Evolutionary conservation across 2,888 invertebrate genomes (phyloP).

Genomic region (Hyposoter didymator): DNA sequence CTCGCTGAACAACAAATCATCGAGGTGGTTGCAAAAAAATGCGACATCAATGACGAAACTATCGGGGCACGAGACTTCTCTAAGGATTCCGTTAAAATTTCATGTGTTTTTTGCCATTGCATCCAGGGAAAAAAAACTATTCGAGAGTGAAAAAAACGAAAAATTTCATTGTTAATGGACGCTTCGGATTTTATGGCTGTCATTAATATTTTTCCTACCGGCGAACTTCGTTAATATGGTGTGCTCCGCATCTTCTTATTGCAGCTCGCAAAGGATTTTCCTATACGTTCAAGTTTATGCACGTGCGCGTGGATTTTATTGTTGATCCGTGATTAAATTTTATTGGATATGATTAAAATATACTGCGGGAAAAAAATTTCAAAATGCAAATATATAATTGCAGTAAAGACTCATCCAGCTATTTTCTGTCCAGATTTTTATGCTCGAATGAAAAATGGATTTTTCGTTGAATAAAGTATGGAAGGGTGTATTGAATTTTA

Average conservation of each 20-base stretch:
- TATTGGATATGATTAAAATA: background rate
- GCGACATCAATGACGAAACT: background rate
- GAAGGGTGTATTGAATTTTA: background rate
- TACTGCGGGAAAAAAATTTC: background rate
- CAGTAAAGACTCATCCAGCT: background rate
- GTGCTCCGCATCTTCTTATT: background rate
- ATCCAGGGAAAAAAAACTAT: background rate
- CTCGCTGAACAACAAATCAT: background rate
- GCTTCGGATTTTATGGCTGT: constrained; percentile 2
- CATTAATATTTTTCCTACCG: constrained; percentile 1
- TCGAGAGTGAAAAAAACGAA: background rate
- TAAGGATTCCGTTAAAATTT: background rate
- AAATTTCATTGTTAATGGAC: background rate
- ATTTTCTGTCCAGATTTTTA: background rate
- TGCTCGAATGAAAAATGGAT: background rate
- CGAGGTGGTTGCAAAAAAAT: background rate
- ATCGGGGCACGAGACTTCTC: background rate
- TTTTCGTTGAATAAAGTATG: background rate
- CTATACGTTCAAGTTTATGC: background rate
- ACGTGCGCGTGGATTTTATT: background rate
- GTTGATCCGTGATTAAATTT: background rate
- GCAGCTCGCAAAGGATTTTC: background rate
- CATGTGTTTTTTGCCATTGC: background rate
- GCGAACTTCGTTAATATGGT: background rate
- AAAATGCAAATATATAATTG: background rate